A percentile compares a stretch with the other conserved stretches of the same genome.
phyloP scores from a whole-genome alignment of 2,797 vertebrate genomes.

The Psittacula echo region DNA sequence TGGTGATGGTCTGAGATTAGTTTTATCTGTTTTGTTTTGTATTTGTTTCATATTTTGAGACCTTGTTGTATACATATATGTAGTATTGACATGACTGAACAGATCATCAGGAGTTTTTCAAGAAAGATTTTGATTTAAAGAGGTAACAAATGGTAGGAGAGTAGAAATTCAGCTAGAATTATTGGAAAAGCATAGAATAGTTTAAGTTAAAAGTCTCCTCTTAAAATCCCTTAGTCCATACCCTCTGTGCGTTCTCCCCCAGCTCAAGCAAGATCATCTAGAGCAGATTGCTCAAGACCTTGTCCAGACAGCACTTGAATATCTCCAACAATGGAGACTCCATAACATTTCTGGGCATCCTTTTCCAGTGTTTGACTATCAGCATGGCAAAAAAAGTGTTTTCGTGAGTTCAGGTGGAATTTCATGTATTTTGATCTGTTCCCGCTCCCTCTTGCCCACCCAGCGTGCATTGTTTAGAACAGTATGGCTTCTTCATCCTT shows the following conservation, averaged over 20 bases:
- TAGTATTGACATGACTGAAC: not conserved
- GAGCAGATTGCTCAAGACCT: not conserved
- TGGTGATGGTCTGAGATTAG: not conserved
- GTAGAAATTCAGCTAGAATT: not conserved
- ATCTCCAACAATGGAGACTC: not conserved
- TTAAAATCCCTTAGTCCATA: not conserved
- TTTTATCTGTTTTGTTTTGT: not conserved
- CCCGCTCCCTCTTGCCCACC: not conserved
- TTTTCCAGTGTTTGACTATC: not conserved
- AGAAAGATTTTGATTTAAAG: not conserved
- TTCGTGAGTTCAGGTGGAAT: not conserved
- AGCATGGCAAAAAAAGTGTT: not conserved
- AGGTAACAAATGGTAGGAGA: not conserved
- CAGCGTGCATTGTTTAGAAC: not conserved
- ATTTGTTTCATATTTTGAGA: not conserved
- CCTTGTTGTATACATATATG: not conserved
- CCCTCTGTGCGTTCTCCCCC: rapidly evolving
- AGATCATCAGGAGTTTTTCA: not conserved
- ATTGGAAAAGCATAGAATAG: not conserved
- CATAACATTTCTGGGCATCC: not conserved
- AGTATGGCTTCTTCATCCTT: not conserved
- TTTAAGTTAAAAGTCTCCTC: not conserved
- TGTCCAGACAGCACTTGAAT: not conserved
- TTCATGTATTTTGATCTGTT: not conserved
- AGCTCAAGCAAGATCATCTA: not conserved